Evolutionary conservation across 1,140 invertebrate genomes (phyloP), one percentile per base, ranked within the genome.

Genomic region (Bombus balteatus): DNA sequence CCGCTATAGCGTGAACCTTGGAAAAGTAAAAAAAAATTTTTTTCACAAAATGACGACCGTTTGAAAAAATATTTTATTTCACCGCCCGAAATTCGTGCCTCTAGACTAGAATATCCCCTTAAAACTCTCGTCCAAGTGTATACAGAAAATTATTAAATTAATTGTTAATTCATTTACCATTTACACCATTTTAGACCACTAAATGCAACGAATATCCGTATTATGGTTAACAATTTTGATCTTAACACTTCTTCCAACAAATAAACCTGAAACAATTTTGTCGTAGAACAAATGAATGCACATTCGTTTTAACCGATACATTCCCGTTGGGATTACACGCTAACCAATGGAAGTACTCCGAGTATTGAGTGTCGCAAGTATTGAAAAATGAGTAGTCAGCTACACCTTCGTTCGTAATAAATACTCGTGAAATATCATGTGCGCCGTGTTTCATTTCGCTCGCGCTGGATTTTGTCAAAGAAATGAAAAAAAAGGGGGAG

Each of bases 381-480:
- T 72, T 72, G 70, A 72, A 72, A 72, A 43, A 72, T n/a, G 70
- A 72, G 70, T 72, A 72, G 70, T 43, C 70, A 72, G 39, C 70
- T 83, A 73, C 59, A 68, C 66, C 82, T 83, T 83, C 22, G 25
- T 28, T 39, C 28, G 39, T 78, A 88, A 87, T 88, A 73, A 83
- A 88, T 74, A 57, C 39, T 39, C 66, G 72, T 77, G 86, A 88
- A 88, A 82, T 88, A 88, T 88, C 70, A 66, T 25, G 43, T 57
- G 8, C 62, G 8, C 10, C n/a, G 28, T 47, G 43, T 62, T 47
- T 34, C 41, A 34, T 72, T 43, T 72, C 39, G n/a, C n/a, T 25
- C 13, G 28, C 2, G 12, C 8, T n/a, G 70, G 28, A n/a, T 39
- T 75, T 57, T 8, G 47, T 13, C 15, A 28, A 39, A 62, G 59